phyloP scores from a whole-genome alignment of 1,140 invertebrate genomes.

The Scaptomyza graminum region DNA sequence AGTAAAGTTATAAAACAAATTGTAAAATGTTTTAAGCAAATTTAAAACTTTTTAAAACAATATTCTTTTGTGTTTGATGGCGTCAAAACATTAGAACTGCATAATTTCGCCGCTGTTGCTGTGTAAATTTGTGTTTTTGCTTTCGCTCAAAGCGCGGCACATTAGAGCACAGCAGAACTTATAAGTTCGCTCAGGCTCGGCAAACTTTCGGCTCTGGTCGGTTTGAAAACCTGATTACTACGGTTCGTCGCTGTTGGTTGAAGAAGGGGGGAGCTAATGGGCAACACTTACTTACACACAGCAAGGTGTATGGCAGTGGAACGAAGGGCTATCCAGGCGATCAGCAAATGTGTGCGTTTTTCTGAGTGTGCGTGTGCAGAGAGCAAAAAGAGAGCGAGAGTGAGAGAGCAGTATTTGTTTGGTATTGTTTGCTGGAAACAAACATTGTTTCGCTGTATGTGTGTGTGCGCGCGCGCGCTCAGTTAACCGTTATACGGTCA shows the following conservation, averaged over 20 bases:
- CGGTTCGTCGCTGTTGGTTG: background rate
- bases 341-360: slow-evolving; percentile 5
- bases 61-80: too few relatives aligned
- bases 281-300: background rate
- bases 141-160: background rate
- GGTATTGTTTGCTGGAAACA: slow-evolving; percentile 26
- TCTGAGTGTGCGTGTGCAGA: slow-evolving; percentile 15
- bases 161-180: background rate
- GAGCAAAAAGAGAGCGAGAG: slow-evolving; percentile 6
- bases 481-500: slow-evolving; percentile 47
- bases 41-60: too few relatives aligned
- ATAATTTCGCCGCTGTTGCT: too few relatives aligned
- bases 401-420: slow-evolving; percentile 22
- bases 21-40: too few relatives aligned
- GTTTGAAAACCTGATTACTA: slow-evolving; percentile 33
- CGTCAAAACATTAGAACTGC: too few relatives aligned
- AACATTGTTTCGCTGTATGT: slow-evolving; percentile 1
- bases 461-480: slow-evolving; percentile 8
- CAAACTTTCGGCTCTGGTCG: slow-evolving; percentile 18
- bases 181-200: slow-evolving; percentile 2
- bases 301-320: slow-evolving; percentile 13
- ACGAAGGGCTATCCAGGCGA: slow-evolving; percentile 40
- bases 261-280: background rate
- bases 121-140: too few relatives aligned
- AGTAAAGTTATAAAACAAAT: too few relatives aligned